Base-by-base conservation (phyloP, 2,888 invertebrate species). In the Eupithecia subfuscata region DNA sequence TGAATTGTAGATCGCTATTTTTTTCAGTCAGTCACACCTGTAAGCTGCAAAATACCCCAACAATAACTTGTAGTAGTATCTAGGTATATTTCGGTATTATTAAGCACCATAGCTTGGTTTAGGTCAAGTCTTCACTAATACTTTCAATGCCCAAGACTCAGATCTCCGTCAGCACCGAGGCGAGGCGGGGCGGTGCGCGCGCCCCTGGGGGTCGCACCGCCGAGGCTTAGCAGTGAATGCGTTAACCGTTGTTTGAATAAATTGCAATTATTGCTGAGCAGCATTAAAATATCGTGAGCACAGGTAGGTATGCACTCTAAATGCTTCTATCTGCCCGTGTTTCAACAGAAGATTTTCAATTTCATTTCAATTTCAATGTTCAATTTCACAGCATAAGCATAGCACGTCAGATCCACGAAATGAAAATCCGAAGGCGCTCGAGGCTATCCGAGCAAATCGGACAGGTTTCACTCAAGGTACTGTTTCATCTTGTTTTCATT, bases 281-380 rank as follows among this genome's bases (percentile, higher is more conserved):
- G 22, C 22, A 22, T 25, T 25, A 25, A 22, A 60, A 60, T 60
- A 6, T 25, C 60, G 12, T 60, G 12, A 5, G 25, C 56, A 22
- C 4, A 56, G 22, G 4, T 56, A 56, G 14, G 11, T 56, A 56
- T 22, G 52, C 22, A 56, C 22, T 56, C 56, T 9, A 56, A 56
- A 56, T 56, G 22, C 12, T 60, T 60, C 4, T 60, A 22, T 12
- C 12, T 3, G 1, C 12, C 7, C 60, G 25, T 25, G 5, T 25
- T 60, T 25, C 60, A 60, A 60, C 5, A 60, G 56, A 60, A 60
- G 22, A 60, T 60, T 60, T 56, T 60, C 60, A 25, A 60, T 60
- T 14, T 60, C 25, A 60, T 60, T 60, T 25, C 25, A 60, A 60
- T 56, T 56, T 56, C 56, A 22, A 52, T 52, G 52, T 56, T 56